Conservation (phyloP, 2,113 vertebrate genomes). For the Oreochromis aureus region DNA sequence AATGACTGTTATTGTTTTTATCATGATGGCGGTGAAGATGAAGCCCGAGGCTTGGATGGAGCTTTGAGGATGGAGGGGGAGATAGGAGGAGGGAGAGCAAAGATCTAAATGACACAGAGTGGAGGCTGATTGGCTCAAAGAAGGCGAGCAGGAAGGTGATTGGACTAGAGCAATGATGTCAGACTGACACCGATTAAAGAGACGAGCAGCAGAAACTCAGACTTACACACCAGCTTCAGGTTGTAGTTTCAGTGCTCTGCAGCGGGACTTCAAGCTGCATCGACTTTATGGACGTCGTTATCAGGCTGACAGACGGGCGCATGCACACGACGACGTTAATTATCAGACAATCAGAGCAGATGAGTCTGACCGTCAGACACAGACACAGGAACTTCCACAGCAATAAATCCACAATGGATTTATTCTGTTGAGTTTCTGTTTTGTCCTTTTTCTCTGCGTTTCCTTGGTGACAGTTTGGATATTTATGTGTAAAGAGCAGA, state of each 20-base stretch:
- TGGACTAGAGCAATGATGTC: neutral
- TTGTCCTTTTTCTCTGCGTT: neutral
- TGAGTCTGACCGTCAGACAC: neutral
- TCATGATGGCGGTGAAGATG: neutral
- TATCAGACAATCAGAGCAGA: neutral
- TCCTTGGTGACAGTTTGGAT: neutral
- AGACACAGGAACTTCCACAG: neutral
- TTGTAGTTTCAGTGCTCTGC: neutral
- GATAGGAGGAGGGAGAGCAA: neutral
- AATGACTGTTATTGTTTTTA: neutral
- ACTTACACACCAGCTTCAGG: neutral
- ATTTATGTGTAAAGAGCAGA: neutral
- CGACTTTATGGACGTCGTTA: neutral
- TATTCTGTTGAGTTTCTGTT: neutral
- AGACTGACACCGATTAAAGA: neutral
- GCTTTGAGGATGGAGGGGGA: neutral
- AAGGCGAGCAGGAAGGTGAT: neutral
- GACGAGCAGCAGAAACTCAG: neutral
- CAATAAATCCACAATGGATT: neutral
- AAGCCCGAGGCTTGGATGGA: neutral
- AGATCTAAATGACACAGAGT: neutral
- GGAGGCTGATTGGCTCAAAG: neutral
- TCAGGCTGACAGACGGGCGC: neutral
- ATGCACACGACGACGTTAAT: neutral
- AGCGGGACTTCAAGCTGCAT: neutral